These are phyloP conservation scores for Chaenogobius annularis DNA, from an alignment of 2,113 vertebrate genomes.

Conservation along the genomic window DNA sequence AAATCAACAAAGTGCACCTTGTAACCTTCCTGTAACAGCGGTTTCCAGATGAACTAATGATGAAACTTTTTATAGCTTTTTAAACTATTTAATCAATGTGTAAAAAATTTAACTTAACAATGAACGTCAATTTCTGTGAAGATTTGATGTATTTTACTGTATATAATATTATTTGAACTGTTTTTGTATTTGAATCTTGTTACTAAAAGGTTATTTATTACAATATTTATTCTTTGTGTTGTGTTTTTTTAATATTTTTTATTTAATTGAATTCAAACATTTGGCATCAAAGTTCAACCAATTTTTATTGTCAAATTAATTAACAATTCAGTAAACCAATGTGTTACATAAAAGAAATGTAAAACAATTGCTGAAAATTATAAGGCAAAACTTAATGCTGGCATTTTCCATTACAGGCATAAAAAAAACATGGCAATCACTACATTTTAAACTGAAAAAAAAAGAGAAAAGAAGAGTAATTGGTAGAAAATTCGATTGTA, in stretches of 20 bases:
- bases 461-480: not conserved
- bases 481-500: not conserved
- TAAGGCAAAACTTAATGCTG: not conserved
- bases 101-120: conserved; percentile 64
- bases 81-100: conserved; percentile 37
- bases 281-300: not conserved
- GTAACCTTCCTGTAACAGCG: conserved; percentile 1
- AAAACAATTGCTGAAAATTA: not conserved
- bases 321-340: conserved; percentile 13
- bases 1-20: not conserved
- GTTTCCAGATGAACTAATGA: conserved; percentile 4
- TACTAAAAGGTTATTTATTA: conserved; percentile 78
- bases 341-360: conserved; percentile 12
- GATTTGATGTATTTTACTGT: conserved; percentile 49
- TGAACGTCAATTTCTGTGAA: conserved; percentile 41
- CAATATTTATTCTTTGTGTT: not conserved
- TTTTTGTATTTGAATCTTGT: conserved; percentile 51
- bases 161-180: conserved; percentile 41
- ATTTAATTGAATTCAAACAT: not conserved
- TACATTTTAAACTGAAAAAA: not conserved
- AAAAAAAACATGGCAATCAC: not conserved
- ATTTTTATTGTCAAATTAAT: conserved; percentile 1
- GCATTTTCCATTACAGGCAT: not conserved
- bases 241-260: not conserved
- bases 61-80: conserved; percentile 30